Percentiles rank a stretch among this genome's conserved stretches.
phyloP scores from a whole-genome alignment of 2,888 invertebrate genomes.

The Actias luna region DNA sequence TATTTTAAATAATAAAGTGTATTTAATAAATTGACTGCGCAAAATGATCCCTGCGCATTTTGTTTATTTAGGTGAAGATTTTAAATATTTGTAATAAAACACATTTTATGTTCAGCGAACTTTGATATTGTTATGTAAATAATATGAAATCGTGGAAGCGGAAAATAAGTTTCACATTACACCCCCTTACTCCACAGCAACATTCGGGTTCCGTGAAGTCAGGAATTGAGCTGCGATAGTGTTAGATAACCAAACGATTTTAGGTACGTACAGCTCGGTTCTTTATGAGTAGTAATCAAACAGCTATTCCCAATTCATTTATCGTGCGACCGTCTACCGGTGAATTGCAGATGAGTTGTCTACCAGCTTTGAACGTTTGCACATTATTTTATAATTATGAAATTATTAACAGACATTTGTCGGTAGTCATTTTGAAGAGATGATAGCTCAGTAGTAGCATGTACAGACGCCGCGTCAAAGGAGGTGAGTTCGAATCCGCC shows the following conservation, averaged over 20 bases:
- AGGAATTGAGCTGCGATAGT: not conserved
- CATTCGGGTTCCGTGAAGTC: not conserved
- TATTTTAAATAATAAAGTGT: not conserved
- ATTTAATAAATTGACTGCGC: not conserved
- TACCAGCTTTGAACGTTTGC: constrained; percentile 54
- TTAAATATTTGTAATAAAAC: not conserved
- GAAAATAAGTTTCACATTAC: constrained; percentile 60
- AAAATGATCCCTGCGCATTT: not conserved
- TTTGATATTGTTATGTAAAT: constrained; percentile 45
- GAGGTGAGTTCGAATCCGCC: too few relatives aligned
- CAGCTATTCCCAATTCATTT: constrained; percentile 58
- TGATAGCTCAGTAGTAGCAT: too few relatives aligned
- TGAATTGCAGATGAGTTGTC: constrained; percentile 69
- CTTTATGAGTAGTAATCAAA: constrained; percentile 73
- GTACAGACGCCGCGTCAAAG: too few relatives aligned
- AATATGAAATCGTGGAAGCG: constrained; percentile 54
- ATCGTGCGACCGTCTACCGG: constrained; percentile 56
- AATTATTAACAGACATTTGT: constrained; percentile 20
- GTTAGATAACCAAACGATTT: constrained; percentile 49
- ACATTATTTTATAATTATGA: constrained; percentile 56
- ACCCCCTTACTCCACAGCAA: not conserved
- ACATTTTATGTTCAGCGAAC: constrained; percentile 8
- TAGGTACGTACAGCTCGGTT: constrained; percentile 51
- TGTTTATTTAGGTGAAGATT: not conserved
- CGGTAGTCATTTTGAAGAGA: too few relatives aligned